Evolutionary conservation across 2,888 invertebrate genomes (phyloP), one percentile per base, ranked within the genome.

Genomic region (Pristionchus exspectatus): DNA sequence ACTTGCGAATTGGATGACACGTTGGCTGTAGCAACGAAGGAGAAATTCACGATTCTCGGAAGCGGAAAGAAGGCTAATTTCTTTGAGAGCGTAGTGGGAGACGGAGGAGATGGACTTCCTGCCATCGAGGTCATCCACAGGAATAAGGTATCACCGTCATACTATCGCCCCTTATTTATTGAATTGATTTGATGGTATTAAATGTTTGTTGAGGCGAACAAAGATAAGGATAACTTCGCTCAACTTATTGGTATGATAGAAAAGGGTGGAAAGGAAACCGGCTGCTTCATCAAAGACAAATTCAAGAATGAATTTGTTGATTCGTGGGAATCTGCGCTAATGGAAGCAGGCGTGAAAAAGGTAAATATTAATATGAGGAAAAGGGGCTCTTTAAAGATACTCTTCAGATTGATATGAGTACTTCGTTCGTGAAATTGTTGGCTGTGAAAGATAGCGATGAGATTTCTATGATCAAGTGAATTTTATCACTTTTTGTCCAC

Each of bases 1-100:
- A 98, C 98, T 87, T 98, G 99, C 95, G 99, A 99, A 95, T 96
- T 99, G 88, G 97, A 98, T 0, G 99, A 99, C 95, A 98, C 98
- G 0, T 97, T 99, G 89, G 97, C 98, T 96, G 97, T 99, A 14
- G 96, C 99, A 91, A 97, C 98, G 72, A 97, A 97, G 83, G 66
- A 83, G 12, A 81, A 63, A 50, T 30, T 89, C 4, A 38, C 33
- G 33, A 98, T 99, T 94, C 96, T 99, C 90, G 98, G 98, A 1
- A 98, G 98, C 95, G 98, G 98, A 96, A 98, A 98, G 96, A 99
- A 99, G 96, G 98, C 98, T 91, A 98, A 99, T 94, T 99, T 98
- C 95, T 96, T 99, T 87, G 97, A 97, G 94, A 97, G 98, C 95
- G 97, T 98, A 77, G 98, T 98, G 95, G 97, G 97, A 95, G 96